A percentile compares a stretch with the other conserved stretches of the same genome.
These are phyloP conservation scores for Falco biarmicus DNA, from an alignment of 2,797 vertebrate genomes.

Conservation along the genomic window DNA sequence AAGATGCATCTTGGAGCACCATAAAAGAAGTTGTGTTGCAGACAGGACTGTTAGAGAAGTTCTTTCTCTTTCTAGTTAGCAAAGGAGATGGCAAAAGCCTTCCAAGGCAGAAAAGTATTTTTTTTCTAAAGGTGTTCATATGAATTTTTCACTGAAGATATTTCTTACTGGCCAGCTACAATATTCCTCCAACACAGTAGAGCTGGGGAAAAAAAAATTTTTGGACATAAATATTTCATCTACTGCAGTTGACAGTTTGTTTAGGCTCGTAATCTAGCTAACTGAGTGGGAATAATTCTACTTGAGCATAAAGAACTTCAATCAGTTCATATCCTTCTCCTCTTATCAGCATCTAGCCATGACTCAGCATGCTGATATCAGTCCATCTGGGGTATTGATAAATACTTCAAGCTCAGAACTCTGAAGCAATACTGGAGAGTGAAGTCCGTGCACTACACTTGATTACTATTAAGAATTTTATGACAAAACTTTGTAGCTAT, in stretches of 20 bases:
- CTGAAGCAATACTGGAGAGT: neutral
- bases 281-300: slow-evolving; percentile 30
- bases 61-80: neutral
- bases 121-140: neutral
- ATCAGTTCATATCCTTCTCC: neutral
- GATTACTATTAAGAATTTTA: neutral
- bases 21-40: neutral
- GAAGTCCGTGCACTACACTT: neutral
- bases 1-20: neutral
- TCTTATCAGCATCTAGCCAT: neutral
- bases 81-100: neutral
- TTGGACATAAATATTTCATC: neutral
- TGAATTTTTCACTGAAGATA: neutral
- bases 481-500: neutral
- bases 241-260: neutral
- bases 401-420: neutral
- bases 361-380: neutral
- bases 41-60: neutral
- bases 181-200: neutral
- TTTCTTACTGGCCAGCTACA: neutral
- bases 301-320: slow-evolving; percentile 4
- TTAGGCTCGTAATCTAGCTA: neutral
- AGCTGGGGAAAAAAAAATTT: neutral
- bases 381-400: neutral
- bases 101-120: neutral